A percentile compares a stretch with the other conserved stretches of the same genome.
Conservation (phyloP, 2,888 invertebrate genomes). For the Hesperia comma region DNA sequence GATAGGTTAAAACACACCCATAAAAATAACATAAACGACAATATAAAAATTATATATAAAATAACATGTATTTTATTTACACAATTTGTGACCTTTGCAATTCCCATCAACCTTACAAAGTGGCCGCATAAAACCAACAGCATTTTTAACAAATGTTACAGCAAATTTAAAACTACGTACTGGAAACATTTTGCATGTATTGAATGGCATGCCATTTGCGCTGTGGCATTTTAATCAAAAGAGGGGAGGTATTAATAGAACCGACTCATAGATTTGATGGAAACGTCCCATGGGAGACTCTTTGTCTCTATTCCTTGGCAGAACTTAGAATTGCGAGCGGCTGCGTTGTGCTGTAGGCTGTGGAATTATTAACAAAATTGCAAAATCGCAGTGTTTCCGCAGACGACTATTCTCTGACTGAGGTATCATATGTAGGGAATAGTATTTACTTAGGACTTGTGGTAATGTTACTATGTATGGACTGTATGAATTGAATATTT, state of each 20-base stretch:
- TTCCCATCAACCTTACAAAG: not conserved
- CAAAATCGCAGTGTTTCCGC: not conserved
- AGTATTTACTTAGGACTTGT: not conserved
- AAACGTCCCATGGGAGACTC: constrained; percentile 46
- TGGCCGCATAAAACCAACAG: not conserved
- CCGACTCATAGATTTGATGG: constrained; percentile 46
- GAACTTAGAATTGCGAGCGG: constrained; percentile 16
- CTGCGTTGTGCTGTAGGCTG: not conserved
- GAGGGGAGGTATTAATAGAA: constrained; percentile 39
- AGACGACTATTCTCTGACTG: not conserved
- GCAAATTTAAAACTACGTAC: constrained; percentile 3
- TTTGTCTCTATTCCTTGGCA: constrained; percentile 34
- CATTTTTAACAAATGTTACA: not conserved
- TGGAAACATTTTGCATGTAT: constrained; percentile 24
- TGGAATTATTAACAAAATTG: not conserved
- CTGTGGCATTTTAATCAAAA: constrained; percentile 68
- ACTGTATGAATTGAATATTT: no score
- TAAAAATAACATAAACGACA: no score
- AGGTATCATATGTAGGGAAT: not conserved
- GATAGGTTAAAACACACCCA: no score
- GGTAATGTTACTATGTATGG: no score
- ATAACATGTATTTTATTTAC: no score
- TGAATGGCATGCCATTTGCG: constrained; percentile 46
- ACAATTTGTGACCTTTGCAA: no score
- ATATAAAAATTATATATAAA: no score